Evolutionary conservation across 2,113 vertebrate species (phyloP).

Genomic region (Pao palembangensis): DNA sequence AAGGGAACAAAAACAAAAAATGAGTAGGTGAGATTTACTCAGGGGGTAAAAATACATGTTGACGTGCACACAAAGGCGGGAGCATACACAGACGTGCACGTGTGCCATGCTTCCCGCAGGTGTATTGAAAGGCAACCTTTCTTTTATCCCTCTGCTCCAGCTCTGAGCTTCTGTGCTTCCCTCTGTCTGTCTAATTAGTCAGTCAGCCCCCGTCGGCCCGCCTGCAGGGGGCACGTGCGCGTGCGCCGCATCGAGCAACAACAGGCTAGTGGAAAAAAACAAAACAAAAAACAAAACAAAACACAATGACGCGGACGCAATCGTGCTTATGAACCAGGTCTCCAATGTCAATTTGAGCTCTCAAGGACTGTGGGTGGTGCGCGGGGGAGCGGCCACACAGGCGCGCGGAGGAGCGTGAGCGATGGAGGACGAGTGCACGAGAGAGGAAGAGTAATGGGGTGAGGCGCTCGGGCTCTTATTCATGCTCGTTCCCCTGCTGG

Average conservation of each 20-base stretch:
- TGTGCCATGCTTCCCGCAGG: constrained; percentile 38
- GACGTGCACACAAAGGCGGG: constrained; percentile 15
- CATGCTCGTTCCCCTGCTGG: constrained; percentile 63
- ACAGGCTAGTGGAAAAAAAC: constrained; percentile 29
- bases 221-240: constrained; percentile 23
- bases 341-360: constrained; percentile 70
- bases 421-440: constrained; percentile 8
- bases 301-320: constrained; percentile 26
- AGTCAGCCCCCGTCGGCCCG: constrained; percentile 30
- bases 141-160: constrained; percentile 52
- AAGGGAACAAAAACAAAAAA: constrained; percentile 35
- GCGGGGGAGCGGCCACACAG: constrained; percentile 55
- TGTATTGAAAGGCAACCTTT: constrained; percentile 48
- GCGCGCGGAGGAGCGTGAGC: constrained; percentile 10
- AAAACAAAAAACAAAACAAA: constrained; percentile 47
- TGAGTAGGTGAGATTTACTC: constrained; percentile 31
- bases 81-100: constrained; percentile 9
- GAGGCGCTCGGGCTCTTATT: constrained; percentile 66
- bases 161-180: constrained; percentile 44
- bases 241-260: constrained; percentile 36
- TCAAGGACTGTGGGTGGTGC: constrained; percentile 65
- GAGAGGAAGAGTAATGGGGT: constrained; percentile 50
- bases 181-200: constrained; percentile 64
- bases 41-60: constrained; percentile 44
- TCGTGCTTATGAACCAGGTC: constrained; percentile 40